These are phyloP conservation scores for Dromas ardeola DNA, from an alignment of 2,113 vertebrate genomes.

Conservation along the genomic window DNA sequence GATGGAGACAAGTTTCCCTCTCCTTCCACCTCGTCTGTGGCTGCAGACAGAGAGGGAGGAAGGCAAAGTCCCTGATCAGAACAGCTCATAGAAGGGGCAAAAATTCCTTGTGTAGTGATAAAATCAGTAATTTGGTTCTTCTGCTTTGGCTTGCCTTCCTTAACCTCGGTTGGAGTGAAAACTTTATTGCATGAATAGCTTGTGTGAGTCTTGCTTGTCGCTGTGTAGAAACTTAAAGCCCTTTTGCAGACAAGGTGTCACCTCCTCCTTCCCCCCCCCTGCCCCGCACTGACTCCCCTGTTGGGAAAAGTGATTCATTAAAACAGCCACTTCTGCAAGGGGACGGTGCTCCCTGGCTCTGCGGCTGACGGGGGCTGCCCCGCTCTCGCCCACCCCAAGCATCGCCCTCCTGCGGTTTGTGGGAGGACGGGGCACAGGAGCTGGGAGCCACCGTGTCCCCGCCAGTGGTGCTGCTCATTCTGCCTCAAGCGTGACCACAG, in stretches of 20 bases:
- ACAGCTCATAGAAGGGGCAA: background rate
- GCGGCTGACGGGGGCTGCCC: background rate
- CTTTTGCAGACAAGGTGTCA: background rate
- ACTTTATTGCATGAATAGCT: background rate
- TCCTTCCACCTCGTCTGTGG: fast-evolving
- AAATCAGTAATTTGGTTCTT: background rate
- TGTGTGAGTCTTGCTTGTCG: background rate
- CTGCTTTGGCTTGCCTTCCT: background rate
- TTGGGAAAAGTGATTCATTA: background rate
- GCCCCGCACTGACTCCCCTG: background rate
- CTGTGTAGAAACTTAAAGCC: background rate
- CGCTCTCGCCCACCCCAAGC: background rate
- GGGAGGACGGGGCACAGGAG: fast-evolving
- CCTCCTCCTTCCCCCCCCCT: background rate
- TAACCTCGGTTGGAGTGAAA: background rate
- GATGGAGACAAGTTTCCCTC: background rate
- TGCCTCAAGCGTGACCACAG: background rate
- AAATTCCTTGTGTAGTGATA: background rate
- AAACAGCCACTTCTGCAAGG: background rate
- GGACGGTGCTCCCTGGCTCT: background rate
- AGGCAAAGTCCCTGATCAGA: background rate
- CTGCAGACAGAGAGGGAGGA: background rate
- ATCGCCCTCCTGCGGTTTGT: no score
- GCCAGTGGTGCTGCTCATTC: background rate
- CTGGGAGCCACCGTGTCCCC: background rate